Evolutionary conservation across 2,888 invertebrate species (phyloP), one percentile per base, ranked within the genome.

Genomic region (Chymomyza caudatula): DNA sequence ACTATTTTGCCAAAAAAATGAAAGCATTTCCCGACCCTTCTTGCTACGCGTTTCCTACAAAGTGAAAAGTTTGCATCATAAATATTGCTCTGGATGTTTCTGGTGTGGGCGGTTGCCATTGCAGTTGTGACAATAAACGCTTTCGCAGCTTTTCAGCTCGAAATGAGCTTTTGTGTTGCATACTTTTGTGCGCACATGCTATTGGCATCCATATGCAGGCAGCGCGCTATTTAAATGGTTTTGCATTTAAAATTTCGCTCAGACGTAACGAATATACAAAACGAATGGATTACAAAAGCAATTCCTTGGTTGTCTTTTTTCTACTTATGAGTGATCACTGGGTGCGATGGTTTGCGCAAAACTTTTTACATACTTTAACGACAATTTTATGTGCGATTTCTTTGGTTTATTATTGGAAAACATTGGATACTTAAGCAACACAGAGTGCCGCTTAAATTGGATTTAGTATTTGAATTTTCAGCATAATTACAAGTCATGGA

Each of bases 201-300:
- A 23, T 19, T 17, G 17, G 17, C 42, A 37, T 37, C n/a, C 55
- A 37, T 2, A 17, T 8, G 17, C 29, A 6, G 23, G 23, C 1
- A n/a, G 54, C 43, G 25, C 44, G 47, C 20, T 37, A 60, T 65
- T 61, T 60, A 23, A 65, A 58, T 66, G 63, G 63, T 64, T 77
- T 73, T 83, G 73, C 77, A 77, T 79, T 79, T 63, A 68, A 75
- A 75, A 79, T 65, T 71, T 23, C 43, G 51, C 29, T 49, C 61
- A 59, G 13, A n/a, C 44, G 47, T 47, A 11, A 8, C 29, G 11
- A 6, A 25, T 6, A 5, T 25, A 25, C 25, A 25, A 25, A 25
- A 37, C 29, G 29, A 37, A 61, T 29, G 15, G 19, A 51, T 42
- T 2, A 22, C 29, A n/a, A 47, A 15, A 15, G 43, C 43, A 43